Evolutionary conservation across 2,888 invertebrate species (phyloP).

Genomic region (Drosophila glabriapex): DNA sequence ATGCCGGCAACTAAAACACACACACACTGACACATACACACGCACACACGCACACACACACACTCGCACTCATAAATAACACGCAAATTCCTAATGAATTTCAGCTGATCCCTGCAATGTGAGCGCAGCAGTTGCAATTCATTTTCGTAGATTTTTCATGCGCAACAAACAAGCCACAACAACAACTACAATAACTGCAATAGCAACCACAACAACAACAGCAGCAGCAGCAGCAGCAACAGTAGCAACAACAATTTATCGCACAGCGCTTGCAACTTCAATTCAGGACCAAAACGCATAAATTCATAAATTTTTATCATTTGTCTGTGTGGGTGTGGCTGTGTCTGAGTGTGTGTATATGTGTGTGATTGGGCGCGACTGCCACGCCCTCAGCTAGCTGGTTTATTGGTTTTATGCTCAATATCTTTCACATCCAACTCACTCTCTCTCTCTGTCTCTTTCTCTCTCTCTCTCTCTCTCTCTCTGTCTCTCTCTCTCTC

Average conservation of each 20-base stretch:
- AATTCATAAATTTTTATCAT: slow-evolving; percentile 82
- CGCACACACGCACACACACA: slow-evolving; percentile 17
- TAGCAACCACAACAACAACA: slow-evolving; percentile 31
- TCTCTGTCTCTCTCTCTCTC: slow-evolving; percentile 18
- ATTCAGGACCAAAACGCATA: slow-evolving; percentile 76
- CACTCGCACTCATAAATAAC: slow-evolving; percentile 72
- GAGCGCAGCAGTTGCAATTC: slow-evolving; percentile 74
- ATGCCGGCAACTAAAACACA: slow-evolving; percentile 14
- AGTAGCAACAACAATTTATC: slow-evolving; percentile 66
- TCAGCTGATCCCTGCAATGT: slow-evolving; percentile 78
- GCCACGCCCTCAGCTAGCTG: slow-evolving; percentile 62
- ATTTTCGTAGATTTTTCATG: slow-evolving; percentile 78
- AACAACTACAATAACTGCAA: slow-evolving; percentile 9
- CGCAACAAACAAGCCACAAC: slow-evolving; percentile 54
- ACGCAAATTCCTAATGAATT: slow-evolving; percentile 81
- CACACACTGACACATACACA: slow-evolving; percentile 15
- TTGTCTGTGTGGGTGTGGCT: slow-evolving; percentile 52
- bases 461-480: neutral
- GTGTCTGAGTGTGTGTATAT: slow-evolving; percentile 35
- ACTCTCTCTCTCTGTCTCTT: slow-evolving; percentile 7
- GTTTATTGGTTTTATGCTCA: slow-evolving; percentile 76
- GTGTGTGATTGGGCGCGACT: slow-evolving; percentile 20
- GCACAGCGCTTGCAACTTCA: slow-evolving; percentile 74
- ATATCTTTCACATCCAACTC: slow-evolving; percentile 52
- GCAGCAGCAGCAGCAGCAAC: slow-evolving; percentile 18